phyloP scores from a whole-genome alignment of 2,113 vertebrate species.

The Corydoras sp. region DNA sequence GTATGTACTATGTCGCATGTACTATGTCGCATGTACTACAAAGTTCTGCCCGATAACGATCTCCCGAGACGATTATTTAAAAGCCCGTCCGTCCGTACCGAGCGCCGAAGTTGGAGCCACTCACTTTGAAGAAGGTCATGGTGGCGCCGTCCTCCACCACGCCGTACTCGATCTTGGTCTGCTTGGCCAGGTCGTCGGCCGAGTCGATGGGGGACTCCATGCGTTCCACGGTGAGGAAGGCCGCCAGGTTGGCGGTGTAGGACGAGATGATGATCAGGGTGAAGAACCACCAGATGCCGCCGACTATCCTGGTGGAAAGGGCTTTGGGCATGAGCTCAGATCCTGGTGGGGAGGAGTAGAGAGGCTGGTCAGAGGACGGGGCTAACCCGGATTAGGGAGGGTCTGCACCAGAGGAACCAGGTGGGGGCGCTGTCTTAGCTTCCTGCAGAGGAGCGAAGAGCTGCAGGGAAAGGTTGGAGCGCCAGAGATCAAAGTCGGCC shows the following conservation, averaged over 20 bases:
- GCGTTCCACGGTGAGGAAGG: constrained; percentile 97
- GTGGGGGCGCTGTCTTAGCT: too few species aligned
- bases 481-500: too few species aligned
- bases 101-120: too few species aligned
- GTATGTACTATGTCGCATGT: too few species aligned
- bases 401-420: constrained; percentile 40
- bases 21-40: too few species aligned
- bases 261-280: constrained; percentile 99
- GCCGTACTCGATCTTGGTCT: constrained; percentile 97
- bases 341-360: constrained; percentile 85
- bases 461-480: too few species aligned
- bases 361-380: constrained; percentile 42
- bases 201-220: constrained; percentile 99
- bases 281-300: constrained; percentile 99
- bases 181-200: constrained; percentile 94
- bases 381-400: constrained; percentile 25
- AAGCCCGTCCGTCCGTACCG: too few species aligned
- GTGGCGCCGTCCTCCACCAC: constrained; percentile 91
- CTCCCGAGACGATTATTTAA: too few species aligned
- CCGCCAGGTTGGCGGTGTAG: constrained; percentile 97
- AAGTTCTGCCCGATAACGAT: too few species aligned
- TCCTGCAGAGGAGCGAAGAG: constrained; percentile 42
- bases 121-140: constrained; percentile 97
- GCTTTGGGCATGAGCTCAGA: constrained; percentile 99
- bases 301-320: constrained; percentile 98